These are phyloP conservation scores for Muntiacus reevesi DNA, from an alignment of 2,113 vertebrate species.

Conservation along the genomic window DNA sequence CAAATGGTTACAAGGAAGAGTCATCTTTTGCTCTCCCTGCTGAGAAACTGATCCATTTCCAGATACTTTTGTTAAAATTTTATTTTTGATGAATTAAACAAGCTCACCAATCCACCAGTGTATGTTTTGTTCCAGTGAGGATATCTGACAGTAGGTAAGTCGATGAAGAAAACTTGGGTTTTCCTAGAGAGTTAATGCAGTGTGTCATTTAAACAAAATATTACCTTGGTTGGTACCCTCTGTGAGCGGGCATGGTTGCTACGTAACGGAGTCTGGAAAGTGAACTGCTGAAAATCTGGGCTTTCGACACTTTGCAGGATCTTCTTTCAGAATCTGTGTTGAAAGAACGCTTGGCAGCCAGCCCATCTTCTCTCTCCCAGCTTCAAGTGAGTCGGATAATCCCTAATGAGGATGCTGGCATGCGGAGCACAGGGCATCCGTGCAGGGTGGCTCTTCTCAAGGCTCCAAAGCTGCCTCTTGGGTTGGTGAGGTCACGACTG, in stretches of 20 bases:
- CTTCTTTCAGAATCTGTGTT: constrained; percentile 64
- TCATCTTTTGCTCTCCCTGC: constrained; percentile 32
- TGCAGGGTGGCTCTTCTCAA: neutral
- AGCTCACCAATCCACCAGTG: neutral
- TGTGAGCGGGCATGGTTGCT: constrained; percentile 50
- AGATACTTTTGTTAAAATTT: neutral
- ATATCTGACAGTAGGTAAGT: neutral
- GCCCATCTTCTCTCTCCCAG: constrained; percentile 46
- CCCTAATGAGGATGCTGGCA: constrained; percentile 66
- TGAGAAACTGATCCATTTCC: neutral
- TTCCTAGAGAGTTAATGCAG: constrained; percentile 46
- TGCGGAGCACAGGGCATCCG: neutral
- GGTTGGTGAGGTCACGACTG: constrained; percentile 23
- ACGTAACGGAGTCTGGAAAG: constrained; percentile 66
- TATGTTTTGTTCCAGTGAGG: neutral
- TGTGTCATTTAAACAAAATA: constrained; percentile 51
- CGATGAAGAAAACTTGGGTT: neutral
- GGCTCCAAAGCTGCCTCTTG: neutral
- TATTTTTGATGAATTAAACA: neutral
- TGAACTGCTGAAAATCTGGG: constrained; percentile 68
- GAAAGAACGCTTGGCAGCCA: constrained; percentile 59
- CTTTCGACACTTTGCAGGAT: constrained; percentile 47
- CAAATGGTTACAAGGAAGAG: constrained; percentile 24
- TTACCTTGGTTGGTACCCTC: constrained; percentile 41
- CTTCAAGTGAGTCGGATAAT: constrained; percentile 23